Percentiles rank a stretch among this genome's conserved stretches.
Conservation (phyloP, 2,113 vertebrate species). For the Bos indicus region DNA sequence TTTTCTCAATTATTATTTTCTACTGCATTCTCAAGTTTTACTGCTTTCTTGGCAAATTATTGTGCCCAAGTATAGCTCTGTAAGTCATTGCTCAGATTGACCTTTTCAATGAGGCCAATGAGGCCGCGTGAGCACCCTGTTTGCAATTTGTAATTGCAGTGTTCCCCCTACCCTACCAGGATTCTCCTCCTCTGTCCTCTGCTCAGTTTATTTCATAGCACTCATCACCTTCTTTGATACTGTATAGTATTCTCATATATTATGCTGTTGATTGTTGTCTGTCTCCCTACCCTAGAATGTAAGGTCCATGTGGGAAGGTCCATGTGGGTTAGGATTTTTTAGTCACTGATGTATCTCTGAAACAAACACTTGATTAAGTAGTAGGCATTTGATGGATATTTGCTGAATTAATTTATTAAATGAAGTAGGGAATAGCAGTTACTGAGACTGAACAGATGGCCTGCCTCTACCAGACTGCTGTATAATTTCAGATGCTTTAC, state of each 20-base stretch:
- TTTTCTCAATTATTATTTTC: not conserved
- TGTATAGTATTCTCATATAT: not conserved
- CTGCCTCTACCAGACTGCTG: not conserved
- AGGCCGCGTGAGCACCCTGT: not conserved
- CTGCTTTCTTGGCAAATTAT: not conserved
- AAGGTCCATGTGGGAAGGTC: not conserved
- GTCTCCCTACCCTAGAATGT: not conserved
- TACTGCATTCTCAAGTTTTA: not conserved
- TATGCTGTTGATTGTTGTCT: not conserved
- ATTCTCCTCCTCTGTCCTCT: not conserved
- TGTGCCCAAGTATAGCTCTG: not conserved
- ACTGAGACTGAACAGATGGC: not conserved
- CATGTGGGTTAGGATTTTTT: not conserved
- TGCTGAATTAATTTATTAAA: not conserved
- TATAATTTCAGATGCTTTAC: not conserved
- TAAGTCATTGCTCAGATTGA: not conserved
- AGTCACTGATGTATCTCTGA: not conserved
- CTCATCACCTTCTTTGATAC: not conserved
- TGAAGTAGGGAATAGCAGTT: not conserved
- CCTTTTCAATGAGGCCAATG: not conserved
- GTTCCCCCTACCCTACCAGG: rapidly evolving
- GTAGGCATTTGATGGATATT: not conserved
- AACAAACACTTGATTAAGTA: not conserved
- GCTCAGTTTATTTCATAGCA: not conserved
- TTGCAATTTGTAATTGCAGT: not conserved